phyloP scores from a whole-genome alignment of 2,888 invertebrate genomes.

The Agrochola circellaris region DNA sequence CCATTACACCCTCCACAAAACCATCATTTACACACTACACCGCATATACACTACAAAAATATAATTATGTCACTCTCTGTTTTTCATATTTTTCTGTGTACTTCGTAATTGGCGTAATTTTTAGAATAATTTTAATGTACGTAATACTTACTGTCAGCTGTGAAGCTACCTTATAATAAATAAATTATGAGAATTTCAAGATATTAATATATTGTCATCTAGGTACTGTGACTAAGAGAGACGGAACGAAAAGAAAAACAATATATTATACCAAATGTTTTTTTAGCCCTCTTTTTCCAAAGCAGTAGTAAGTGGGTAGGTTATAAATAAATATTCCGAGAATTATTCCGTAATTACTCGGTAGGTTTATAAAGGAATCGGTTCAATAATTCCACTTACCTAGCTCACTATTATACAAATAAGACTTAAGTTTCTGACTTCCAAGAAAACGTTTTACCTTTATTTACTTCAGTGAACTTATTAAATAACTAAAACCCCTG shows the following conservation, averaged over 20 bases:
- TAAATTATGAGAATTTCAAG: neutral
- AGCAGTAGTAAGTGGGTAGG: neutral
- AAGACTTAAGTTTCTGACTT: constrained; percentile 24
- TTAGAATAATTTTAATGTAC: too few relatives aligned
- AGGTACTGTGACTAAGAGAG: neutral
- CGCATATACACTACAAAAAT: too few relatives aligned
- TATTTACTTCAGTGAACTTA: neutral
- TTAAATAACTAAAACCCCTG: constrained; percentile 25
- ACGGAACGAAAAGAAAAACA: neutral
- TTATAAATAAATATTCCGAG: constrained; percentile 6
- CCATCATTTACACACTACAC: too few relatives aligned
- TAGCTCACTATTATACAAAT: constrained; percentile 13
- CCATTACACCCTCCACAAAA: too few relatives aligned
- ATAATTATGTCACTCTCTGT: too few relatives aligned
- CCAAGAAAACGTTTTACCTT: constrained; percentile 9
- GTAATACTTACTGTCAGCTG: too few relatives aligned
- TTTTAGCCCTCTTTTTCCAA: neutral
- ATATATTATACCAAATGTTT: neutral
- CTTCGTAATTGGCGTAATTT: too few relatives aligned
- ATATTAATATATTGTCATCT: neutral
- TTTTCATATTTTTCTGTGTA: too few relatives aligned
- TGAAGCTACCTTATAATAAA: too few relatives aligned
- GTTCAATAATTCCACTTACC: constrained; percentile 28
- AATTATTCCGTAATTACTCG: constrained; percentile 12
- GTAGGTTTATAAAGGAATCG: constrained; percentile 1